Conservation (phyloP, 1,140 invertebrate species). For the Drosophila truncata region DNA sequence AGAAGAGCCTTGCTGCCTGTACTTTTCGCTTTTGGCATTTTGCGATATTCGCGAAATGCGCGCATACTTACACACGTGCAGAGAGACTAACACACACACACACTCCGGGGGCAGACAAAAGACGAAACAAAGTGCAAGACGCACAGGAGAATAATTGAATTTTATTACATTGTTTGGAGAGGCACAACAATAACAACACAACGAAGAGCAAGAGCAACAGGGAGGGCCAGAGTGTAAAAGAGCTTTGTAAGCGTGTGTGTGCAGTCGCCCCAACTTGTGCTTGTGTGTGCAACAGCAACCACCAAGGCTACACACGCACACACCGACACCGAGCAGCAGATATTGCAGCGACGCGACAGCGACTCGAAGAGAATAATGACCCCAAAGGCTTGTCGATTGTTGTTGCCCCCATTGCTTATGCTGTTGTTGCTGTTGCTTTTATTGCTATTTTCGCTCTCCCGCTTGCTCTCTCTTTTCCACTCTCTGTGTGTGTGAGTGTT, state of each 20-base stretch:
- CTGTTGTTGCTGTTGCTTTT: conserved; percentile 59
- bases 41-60: conserved; percentile 73
- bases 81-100: conserved; percentile 18
- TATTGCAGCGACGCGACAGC: conserved; percentile 51
- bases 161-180: conserved; percentile 85
- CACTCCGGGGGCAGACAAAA: conserved; percentile 65
- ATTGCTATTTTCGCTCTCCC: conserved; percentile 76
- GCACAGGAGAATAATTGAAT: conserved; percentile 85
- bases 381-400: conserved; percentile 80
- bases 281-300: conserved; percentile 71
- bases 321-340: conserved; percentile 26
- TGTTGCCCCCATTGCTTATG: conserved; percentile 48
- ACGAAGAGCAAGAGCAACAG: conserved; percentile 31
- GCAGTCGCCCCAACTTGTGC: conserved; percentile 51
- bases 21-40: conserved; percentile 81
- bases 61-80: conserved; percentile 46
- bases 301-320: conserved; percentile 71
- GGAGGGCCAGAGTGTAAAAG: conserved; percentile 24
- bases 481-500: conserved; percentile 37
- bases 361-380: conserved; percentile 85
- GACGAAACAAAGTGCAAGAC: conserved; percentile 85
- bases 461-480: conserved; percentile 30
- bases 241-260: conserved; percentile 29
- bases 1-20: conserved; percentile 67
- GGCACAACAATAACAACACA: conserved; percentile 55